Evolutionary conservation across 2,113 vertebrate species (phyloP).

Genomic region (Atractosteus spatula): DNA sequence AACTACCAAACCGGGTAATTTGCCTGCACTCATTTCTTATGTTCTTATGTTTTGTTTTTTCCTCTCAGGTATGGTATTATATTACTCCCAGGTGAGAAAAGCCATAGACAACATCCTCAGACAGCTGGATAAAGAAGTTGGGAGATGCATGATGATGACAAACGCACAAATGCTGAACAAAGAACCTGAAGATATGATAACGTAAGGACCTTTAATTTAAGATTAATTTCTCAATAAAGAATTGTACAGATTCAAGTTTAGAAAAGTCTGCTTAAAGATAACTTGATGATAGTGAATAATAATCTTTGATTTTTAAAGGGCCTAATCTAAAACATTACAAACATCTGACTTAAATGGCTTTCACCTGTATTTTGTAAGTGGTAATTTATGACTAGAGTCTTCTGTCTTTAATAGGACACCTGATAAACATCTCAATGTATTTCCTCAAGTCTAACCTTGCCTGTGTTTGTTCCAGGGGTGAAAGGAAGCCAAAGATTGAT

Average conservation of each 20-base stretch:
- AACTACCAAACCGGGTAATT: no score
- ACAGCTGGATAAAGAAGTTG: constrained; percentile 97
- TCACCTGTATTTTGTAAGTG: no score
- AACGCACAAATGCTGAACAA: constrained; percentile 97
- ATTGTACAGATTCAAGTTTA: no score
- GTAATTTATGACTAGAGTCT: no score
- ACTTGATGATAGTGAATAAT: no score
- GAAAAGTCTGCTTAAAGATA: no score
- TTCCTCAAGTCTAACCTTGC: not conserved
- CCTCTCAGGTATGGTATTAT: constrained; percentile 88
- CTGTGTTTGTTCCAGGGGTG: constrained; percentile 70
- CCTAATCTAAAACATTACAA: no score
- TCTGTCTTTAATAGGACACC: no score
- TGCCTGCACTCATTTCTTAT: not conserved
- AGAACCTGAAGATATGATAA: constrained; percentile 99
- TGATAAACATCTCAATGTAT: no score
- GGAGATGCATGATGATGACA: constrained; percentile 97
- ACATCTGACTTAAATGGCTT: no score
- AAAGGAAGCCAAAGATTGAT: constrained; percentile 97
- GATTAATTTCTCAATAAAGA: no score
- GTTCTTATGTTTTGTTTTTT: constrained; percentile 1
- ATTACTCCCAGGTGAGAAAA: constrained; percentile 97
- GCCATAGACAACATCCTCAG: constrained; percentile 93
- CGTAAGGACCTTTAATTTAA: constrained; percentile 66
- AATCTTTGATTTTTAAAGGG: no score